Base-by-base conservation (phyloP, 2,797 vertebrate genomes). In the Scleropages formosus region DNA sequence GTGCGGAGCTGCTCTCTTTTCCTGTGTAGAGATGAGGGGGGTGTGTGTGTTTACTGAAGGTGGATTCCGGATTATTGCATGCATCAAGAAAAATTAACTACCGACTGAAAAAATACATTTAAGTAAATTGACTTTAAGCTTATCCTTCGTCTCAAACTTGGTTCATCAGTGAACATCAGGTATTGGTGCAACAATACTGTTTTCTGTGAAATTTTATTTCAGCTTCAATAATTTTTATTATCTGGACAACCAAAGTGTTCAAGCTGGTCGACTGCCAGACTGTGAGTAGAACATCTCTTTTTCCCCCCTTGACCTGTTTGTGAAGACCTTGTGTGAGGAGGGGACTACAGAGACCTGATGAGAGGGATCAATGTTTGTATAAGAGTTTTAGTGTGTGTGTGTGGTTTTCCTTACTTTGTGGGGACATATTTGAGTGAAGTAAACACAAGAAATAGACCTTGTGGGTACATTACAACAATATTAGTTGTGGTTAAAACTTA, bases 181-280 rank as follows among this genome's bases (percentile, higher is more conserved):
- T 16, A 9, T 11, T 26, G 13, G 16, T 68, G 12, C 11, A 62
- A 24, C 59, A 18, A 10, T 24, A 8, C 8, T 0, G 0, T 81
- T 84, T 80, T 51, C 58, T 81, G 70, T 51, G 22, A 16, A 20
- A 79, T 83, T 83, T 66, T 56, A 80, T 80, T 85, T 61, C 89
- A 98, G 96, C 96, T 46, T 98, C 96, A 81, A 95, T 98, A 84
- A 91, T 97, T 64, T 98, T 98, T 89, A 96, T 98, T 87, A 93
- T 98, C 81, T 98, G 96, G 96, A 98, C 96, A 66, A 96, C 95
- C 80, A 96, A 96, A 92, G 96, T 96, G 82, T 98, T 98, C 90
- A 93, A 95, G 85, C 89, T 97, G 85, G 95, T 96, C 4, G 95
- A 95, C 80, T 98, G 96, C 87, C 96, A 98, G 81, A 95, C 90